These are phyloP conservation scores for Peromyscus melanophrys DNA, from an alignment of 2,797 vertebrate genomes.

Conservation along the genomic window DNA sequence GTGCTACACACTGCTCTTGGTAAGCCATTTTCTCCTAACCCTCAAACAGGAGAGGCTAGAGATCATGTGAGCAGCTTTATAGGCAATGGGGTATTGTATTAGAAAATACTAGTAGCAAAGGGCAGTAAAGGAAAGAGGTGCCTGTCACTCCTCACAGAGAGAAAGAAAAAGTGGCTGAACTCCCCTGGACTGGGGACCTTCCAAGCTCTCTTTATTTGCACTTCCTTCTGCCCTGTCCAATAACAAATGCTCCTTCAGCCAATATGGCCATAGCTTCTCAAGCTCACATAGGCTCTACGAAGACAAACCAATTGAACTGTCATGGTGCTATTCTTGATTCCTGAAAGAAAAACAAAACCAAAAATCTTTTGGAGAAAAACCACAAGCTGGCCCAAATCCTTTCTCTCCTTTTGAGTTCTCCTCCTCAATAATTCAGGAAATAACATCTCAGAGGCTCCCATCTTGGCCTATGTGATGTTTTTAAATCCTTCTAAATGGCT, in stretches of 20 bases:
- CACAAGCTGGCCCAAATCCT: conserved; percentile 54
- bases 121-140: not conserved
- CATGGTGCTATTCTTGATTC: conserved; percentile 11
- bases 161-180: not conserved
- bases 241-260: conserved; percentile 14
- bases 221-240: not conserved
- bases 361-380: conserved; percentile 69
- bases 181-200: not conserved
- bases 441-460: conserved; percentile 72
- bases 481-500: conserved; percentile 84
- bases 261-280: not conserved
- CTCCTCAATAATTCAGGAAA: conserved; percentile 82
- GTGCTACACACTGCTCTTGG: not conserved
- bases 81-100: not conserved
- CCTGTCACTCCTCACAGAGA: not conserved
- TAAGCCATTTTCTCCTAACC: not conserved
- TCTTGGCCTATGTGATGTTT: conserved; percentile 77
- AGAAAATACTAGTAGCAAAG: not conserved
- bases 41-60: not conserved
- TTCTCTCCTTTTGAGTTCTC: conserved; percentile 72
- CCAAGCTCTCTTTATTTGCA: not conserved
- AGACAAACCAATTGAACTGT: conserved; percentile 59
- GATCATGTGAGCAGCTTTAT: not conserved
- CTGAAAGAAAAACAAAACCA: not conserved
- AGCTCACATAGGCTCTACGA: not conserved